Percentiles rank a stretch among this genome's conserved stretches.
These are phyloP conservation scores for Lysandra bellargus DNA, from an alignment of 2,888 invertebrate species.

Conservation along the genomic window DNA sequence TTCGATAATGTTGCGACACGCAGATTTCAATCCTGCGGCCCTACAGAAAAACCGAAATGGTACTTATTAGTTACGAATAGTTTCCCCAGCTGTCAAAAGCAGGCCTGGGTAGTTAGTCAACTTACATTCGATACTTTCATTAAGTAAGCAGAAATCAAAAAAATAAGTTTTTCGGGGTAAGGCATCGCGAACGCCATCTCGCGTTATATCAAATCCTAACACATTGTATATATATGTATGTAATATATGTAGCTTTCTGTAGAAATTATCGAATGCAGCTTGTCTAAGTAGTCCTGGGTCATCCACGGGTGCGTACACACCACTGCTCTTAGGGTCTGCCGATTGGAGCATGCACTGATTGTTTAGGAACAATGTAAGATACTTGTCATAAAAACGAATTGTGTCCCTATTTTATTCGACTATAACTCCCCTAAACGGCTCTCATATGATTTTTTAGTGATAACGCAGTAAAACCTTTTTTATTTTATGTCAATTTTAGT, in stretches of 20 bases:
- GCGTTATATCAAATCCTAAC: background rate
- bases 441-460: constrained; percentile 33
- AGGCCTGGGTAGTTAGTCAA: constrained; percentile 51
- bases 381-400: constrained; percentile 33
- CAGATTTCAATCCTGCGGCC: background rate
- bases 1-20: background rate
- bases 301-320: constrained; percentile 65
- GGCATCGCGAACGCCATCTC: background rate
- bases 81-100: constrained; percentile 69
- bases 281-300: constrained; percentile 43
- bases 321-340: constrained; percentile 53
- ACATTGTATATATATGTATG: background rate
- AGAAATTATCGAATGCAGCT: background rate
- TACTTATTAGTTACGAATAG: constrained; percentile 66
- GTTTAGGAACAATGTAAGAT: constrained; percentile 34
- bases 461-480: constrained; percentile 31
- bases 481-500: constrained; percentile 27
- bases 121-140: background rate
- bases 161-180: background rate
- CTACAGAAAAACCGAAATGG: constrained; percentile 1
- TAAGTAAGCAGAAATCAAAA: background rate
- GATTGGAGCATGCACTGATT: constrained; percentile 36
- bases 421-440: constrained; percentile 24
- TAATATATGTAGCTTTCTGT: background rate
- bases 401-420: constrained; percentile 31